Evolutionary conservation across 2,797 vertebrate species (phyloP).

Genomic region (Sebastes matsubarae): DNA sequence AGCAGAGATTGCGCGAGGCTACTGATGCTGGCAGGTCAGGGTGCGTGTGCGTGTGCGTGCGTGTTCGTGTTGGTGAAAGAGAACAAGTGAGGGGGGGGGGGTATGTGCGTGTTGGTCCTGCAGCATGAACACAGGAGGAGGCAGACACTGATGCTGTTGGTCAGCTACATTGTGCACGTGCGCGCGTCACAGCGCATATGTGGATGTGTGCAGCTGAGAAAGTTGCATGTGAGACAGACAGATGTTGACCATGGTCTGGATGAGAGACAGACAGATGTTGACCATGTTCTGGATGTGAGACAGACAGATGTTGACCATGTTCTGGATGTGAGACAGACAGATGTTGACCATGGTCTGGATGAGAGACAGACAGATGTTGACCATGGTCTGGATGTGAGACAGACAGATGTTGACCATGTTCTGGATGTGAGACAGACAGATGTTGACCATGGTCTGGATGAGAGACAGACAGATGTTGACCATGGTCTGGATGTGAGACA

Average conservation of each 20-base stretch:
- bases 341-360: too few relatives aligned
- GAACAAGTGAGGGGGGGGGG: background rate
- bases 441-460: too few relatives aligned
- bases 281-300: too few relatives aligned
- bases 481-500: background rate
- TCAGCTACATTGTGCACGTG: constrained; percentile 41
- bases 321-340: background rate
- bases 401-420: too few relatives aligned
- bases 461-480: too few relatives aligned
- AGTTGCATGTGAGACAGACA: constrained; percentile 9
- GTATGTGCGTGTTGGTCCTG: constrained; percentile 51
- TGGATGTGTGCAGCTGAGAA: constrained; percentile 21
- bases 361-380: too few relatives aligned
- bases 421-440: too few relatives aligned
- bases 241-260: too few relatives aligned
- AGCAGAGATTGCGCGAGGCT: constrained; percentile 53
- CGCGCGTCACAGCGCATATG: constrained; percentile 18
- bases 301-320: too few relatives aligned
- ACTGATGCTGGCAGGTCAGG: constrained; percentile 67
- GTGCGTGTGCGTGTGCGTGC: background rate
- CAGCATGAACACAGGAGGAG: constrained; percentile 40
- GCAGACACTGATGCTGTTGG: constrained; percentile 52
- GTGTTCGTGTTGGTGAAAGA: background rate
- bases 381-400: too few relatives aligned
- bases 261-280: too few relatives aligned